Conservation (phyloP, 1,140 invertebrate genomes). For the Trachymyrmex septentrionalis region DNA sequence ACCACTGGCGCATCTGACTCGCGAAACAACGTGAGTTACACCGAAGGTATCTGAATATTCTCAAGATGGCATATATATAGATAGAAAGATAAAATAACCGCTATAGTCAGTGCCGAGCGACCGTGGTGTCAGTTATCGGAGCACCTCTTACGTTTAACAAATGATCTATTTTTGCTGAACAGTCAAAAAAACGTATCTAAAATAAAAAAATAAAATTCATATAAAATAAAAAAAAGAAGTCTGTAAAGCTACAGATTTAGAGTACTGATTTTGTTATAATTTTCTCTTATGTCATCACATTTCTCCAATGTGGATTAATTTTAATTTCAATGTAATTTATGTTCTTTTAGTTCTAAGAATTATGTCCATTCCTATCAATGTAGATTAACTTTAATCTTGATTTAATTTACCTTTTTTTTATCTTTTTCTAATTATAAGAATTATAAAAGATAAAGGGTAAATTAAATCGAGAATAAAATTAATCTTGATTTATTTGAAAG, state of each 20-base stretch:
- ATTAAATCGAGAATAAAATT: too few species aligned
- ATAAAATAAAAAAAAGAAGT: neutral
- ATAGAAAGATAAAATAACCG: neutral
- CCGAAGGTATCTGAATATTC: neutral
- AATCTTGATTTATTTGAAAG: neutral
- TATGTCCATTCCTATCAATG: too few species aligned
- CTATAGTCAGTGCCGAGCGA: neutral
- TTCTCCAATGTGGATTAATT: too few species aligned
- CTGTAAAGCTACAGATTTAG: neutral
- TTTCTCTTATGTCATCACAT: neutral
- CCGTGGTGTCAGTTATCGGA: neutral
- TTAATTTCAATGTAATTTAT: too few species aligned
- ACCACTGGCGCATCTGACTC: neutral
- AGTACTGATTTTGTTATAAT: neutral
- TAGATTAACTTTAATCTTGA: too few species aligned
- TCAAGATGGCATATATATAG: neutral
- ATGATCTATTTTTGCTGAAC: neutral
- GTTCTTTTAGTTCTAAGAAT: too few species aligned
- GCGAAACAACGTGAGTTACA: neutral
- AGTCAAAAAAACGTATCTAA: neutral
- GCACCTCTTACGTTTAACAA: neutral
- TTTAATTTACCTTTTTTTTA: too few species aligned
- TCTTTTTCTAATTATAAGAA: neutral
- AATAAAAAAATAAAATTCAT: neutral
- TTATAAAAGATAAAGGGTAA: too few species aligned